Percentiles rank a stretch among this genome's conserved stretches.
Conservation (phyloP, 2,888 invertebrate genomes). For the Drosophila cyrtoloma region DNA sequence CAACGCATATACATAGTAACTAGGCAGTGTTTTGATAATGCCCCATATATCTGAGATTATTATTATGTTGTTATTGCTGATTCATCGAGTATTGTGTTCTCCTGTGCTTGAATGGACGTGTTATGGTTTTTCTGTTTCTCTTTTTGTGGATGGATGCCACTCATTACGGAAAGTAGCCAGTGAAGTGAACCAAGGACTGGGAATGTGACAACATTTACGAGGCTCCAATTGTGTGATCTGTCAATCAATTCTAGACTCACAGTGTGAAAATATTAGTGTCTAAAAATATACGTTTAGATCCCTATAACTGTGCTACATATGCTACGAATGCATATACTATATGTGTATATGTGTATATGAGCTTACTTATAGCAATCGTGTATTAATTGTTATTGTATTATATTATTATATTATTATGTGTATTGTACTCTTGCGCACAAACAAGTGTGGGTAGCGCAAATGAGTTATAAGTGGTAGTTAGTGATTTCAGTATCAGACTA, state of each 20-base stretch:
- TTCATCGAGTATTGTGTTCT: background rate
- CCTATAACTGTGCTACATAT: constrained; percentile 49
- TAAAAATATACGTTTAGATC: constrained; percentile 67
- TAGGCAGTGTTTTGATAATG: constrained; percentile 46
- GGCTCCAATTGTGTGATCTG: constrained; percentile 9
- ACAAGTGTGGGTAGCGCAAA: constrained; percentile 31
- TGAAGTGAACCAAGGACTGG: background rate
- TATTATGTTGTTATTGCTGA: constrained; percentile 4
- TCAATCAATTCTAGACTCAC: constrained; percentile 20
- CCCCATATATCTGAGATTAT: constrained; percentile 17
- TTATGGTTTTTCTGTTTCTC: constrained; percentile 3
- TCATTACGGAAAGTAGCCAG: background rate
- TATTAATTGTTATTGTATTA: constrained; percentile 28
- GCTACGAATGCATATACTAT: constrained; percentile 33
- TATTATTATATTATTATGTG: constrained; percentile 23
- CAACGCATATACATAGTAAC: constrained; percentile 15
- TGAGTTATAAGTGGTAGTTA: constrained; percentile 27
- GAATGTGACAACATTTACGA: constrained; percentile 1
- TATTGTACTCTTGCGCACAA: constrained; percentile 28
- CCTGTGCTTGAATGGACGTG: constrained; percentile 42
- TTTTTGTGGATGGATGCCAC: constrained; percentile 5
- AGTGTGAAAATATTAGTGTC: constrained; percentile 50
- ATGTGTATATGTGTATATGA: constrained; percentile 25
- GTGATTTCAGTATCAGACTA: constrained; percentile 37
- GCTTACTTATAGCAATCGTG: constrained; percentile 38